Evolutionary conservation across 2,113 vertebrate genomes (phyloP), one percentile per base, ranked within the genome.

Genomic region (Nothobranchius kuhntae): DNA sequence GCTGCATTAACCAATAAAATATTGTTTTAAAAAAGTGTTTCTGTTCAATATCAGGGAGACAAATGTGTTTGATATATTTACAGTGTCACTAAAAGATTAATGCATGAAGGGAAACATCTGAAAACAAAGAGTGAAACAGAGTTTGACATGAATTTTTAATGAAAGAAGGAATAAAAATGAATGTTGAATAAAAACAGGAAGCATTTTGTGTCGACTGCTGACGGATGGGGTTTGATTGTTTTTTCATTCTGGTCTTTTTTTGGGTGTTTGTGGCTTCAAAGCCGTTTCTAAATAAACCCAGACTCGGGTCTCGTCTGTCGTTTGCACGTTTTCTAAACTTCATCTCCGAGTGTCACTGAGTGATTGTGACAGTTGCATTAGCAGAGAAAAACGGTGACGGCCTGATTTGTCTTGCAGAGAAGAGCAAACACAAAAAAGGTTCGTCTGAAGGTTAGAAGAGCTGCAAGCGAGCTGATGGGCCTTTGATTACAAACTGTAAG

Each of bases 291-390:
- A 74, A 81, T 58, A 59, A 58, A 65, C 26, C 44, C 4, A 11
- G 14, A 53, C 42, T 68, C 30, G 6, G 40, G 42, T 35, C 21
- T 50, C 54, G 9, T 40, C 52, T 50, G 13, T 52, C 78, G 54
- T 42, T 42, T 47, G 68, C 7, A 30, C 72, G 68, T 46, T 6
- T 63, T 68, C 51, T 9, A 50, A 54, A 65, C 63, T 80, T 68
- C 62, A 81, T 79, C 77, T 65, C 53, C 26, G 0, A 2, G n/a
- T 42, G 44, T 61, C 68, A 44, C 72, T 56, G 63, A 76, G 50
- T 17, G 42, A 75, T 26, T 40, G 65, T 80, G 87, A 83, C 78
- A 80, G 60, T 59, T 42, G 44, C 65, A 67, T 66, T 75, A 82
- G 73, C 60, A 40, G 62, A 38, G 36, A 67, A 75, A 47, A 81